A percentile compares a stretch with the other conserved stretches of the same genome.
phyloP scores from a whole-genome alignment of 2,888 invertebrate species.

The Melanostoma mellinum region DNA sequence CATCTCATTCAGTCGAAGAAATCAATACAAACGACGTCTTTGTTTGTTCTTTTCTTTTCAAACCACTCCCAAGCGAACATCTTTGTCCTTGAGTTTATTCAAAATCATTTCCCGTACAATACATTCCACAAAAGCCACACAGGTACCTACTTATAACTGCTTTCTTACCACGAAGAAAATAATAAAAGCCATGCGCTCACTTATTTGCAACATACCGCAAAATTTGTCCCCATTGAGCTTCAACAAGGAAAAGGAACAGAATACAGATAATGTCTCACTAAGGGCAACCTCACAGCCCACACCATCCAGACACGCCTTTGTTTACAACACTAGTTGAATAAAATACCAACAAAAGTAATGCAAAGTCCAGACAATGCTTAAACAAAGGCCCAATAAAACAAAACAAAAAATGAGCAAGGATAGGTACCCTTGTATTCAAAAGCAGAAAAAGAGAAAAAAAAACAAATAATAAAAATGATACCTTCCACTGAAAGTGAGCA shows the following conservation, averaged over 20 bases:
- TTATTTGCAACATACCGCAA: conserved; percentile 46
- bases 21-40: conserved; percentile 3
- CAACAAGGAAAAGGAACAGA: conserved; percentile 24
- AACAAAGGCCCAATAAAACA: conserved; percentile 54
- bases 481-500: conserved; percentile 25
- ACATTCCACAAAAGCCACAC: conserved; percentile 22
- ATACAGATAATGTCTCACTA: conserved; percentile 47
- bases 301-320: conserved; percentile 48
- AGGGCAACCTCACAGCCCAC: conserved; percentile 4
- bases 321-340: conserved; percentile 65
- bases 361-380: conserved; percentile 58
- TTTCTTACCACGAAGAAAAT: neutral
- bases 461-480: conserved; percentile 3
- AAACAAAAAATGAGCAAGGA: conserved; percentile 13
- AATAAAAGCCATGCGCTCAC: conserved; percentile 31
- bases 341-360: conserved; percentile 53
- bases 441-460: conserved; percentile 3
- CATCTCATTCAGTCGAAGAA: too few relatives aligned
- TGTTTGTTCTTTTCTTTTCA: neutral
- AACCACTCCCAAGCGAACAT: conserved; percentile 14
- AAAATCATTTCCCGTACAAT: conserved; percentile 11
- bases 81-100: conserved; percentile 26
- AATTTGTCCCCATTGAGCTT: conserved; percentile 38
- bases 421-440: conserved; percentile 11
- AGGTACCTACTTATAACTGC: neutral